Evolutionary conservation across 2,888 invertebrate species (phyloP).

Genomic region (Norana najaformis): DNA sequence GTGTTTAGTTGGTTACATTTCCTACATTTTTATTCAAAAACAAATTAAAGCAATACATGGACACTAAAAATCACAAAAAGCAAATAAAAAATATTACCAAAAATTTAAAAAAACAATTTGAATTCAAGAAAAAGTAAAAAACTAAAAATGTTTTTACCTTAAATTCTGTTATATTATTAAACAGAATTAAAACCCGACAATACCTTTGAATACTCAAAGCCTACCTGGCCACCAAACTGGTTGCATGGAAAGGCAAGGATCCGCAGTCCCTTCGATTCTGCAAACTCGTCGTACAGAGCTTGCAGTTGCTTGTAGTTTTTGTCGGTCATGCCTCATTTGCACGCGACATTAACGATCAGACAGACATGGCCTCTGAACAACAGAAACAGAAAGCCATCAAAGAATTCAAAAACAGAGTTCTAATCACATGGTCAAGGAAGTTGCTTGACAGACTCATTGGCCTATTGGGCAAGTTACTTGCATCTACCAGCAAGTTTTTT

Average conservation of each 20-base stretch:
- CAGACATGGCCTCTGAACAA: conserved; percentile 71
- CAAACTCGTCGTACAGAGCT: conserved; percentile 71
- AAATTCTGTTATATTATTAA: not conserved
- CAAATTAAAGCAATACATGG: not conserved
- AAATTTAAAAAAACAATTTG: not conserved
- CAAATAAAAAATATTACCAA: not conserved
- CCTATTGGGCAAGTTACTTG: not conserved
- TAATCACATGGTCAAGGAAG: not conserved
- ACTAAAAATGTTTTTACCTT: too few relatives aligned
- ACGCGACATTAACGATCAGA: conserved; percentile 84
- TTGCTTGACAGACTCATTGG: not conserved
- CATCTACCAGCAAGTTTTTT: not conserved
- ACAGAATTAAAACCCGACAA: not conserved
- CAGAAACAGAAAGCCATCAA: not conserved
- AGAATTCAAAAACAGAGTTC: not conserved
- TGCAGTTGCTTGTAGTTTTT: conserved; percentile 79
- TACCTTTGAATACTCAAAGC: not conserved
- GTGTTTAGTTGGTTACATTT: not conserved
- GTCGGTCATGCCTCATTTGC: conserved; percentile 78
- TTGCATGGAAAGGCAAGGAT: conserved; percentile 85
- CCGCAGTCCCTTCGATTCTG: conserved; percentile 73
- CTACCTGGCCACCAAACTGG: conserved; percentile 71
- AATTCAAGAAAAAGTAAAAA: too few relatives aligned
- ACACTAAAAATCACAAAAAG: not conserved
- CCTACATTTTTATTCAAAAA: not conserved